phyloP scores from a whole-genome alignment of 2,888 invertebrate genomes.

The Sarcophaga subvicina region DNA sequence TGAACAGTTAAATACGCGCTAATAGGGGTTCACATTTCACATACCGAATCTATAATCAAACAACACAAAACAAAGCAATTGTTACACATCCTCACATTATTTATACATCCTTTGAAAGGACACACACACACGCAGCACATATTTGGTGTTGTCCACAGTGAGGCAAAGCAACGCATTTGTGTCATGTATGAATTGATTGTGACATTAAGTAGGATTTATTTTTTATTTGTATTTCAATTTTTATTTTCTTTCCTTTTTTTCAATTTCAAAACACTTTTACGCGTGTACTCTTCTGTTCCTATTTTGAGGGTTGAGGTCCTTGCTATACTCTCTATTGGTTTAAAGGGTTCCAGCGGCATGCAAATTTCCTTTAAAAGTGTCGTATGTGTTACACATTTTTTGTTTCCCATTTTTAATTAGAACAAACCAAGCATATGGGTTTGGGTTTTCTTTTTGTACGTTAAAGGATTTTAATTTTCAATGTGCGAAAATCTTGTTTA shows the following conservation, averaged over 20 bases:
- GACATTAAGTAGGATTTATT: conserved; percentile 81
- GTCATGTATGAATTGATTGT: conserved; percentile 78
- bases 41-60: conserved; percentile 61
- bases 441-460: conserved; percentile 23
- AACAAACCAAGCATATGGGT: conserved; percentile 56
- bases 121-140: neutral
- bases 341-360: conserved; percentile 39
- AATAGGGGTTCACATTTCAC: conserved; percentile 81
- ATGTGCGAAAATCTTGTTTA: conserved; percentile 73
- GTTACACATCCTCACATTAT: conserved; percentile 5
- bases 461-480: neutral
- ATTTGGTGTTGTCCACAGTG: conserved; percentile 55
- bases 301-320: conserved; percentile 31
- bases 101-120: conserved; percentile 54
- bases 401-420: conserved; percentile 55
- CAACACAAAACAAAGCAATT: conserved; percentile 12
- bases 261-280: conserved; percentile 66
- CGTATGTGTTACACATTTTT: conserved; percentile 28
- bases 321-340: conserved; percentile 59
- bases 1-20: conserved; percentile 81
- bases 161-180: conserved; percentile 50
- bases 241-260: conserved; percentile 66
- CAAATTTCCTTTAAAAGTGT: conserved; percentile 64
- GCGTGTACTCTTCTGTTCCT: conserved; percentile 35
- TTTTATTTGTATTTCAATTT: conserved; percentile 77